Evolutionary conservation across 2,888 invertebrate species (phyloP), one percentile per base, ranked within the genome.

Genomic region (Fragum fragum): DNA sequence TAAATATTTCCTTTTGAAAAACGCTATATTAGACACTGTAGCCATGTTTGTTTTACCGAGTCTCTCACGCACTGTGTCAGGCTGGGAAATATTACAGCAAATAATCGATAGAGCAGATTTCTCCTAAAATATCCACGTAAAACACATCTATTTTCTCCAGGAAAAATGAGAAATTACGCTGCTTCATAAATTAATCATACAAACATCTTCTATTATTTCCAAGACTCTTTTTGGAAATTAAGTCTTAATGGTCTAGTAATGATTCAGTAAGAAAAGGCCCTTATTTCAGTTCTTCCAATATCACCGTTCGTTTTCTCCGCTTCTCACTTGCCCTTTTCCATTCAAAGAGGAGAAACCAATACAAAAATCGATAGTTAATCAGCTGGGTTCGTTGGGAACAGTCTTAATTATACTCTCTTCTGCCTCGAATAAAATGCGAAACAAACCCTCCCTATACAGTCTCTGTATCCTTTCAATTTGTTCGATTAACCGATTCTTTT

Each of bases 381-480:
- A 42, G n/a, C 66, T 14, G 29, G 66, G 66, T 23, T 42, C 21
- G 47, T 36, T 36, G 32, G 32, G 32, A n/a, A 63, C 28, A 32
- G 63, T 66, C 66, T 66, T 66, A 66, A 66, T 66, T 66, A 66
- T 42, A 18, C 66, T 66, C n/a, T 66, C 66, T 66, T 66, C 42
- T 66, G 42, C 42, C 26, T 39, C 42, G n/a, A 66, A 36, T 42
- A 21, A 9, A 39, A 21, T 21, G 42, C n/a, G 66, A 66, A 26
- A 66, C 66, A 42, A 66, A 42, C 42, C 36, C 3, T 18, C 66
- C 23, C 11, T 23, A 66, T 23, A 42, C 61, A 39, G 21, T 9
- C 14, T 39, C 42, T 23, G 66, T 66, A 66, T 66, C 66, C n/a
- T 42, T 66, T 66, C 42, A 66, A 66, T 66, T 66, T 66, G 66